phyloP scores from a whole-genome alignment of 2,797 vertebrate genomes.

The Aldrovandia affinis region DNA sequence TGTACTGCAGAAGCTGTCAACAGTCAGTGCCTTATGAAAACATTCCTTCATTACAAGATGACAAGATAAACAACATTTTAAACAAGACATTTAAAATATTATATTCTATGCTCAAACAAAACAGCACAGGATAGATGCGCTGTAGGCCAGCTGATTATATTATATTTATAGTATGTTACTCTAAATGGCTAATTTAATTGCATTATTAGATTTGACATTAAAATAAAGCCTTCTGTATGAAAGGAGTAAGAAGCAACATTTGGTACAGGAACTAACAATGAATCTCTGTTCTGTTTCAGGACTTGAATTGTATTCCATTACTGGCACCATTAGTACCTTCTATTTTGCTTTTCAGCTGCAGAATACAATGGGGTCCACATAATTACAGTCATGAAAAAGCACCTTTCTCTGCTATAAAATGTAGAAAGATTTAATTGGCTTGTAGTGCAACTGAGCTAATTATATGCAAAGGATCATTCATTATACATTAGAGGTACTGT shows the following conservation, averaged over 20 bases:
- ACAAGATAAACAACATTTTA: neutral
- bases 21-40: neutral
- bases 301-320: neutral
- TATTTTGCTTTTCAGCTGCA: neutral
- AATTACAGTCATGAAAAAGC: neutral
- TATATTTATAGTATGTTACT: neutral
- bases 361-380: neutral
- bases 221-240: neutral
- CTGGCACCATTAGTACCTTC: neutral
- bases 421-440: neutral
- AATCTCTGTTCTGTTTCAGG: neutral
- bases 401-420: neutral
- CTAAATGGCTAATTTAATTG: neutral
- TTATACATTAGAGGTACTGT: constrained; percentile 14
- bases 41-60: neutral
- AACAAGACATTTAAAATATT: neutral
- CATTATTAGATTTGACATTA: neutral
- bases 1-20: neutral
- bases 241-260: neutral
- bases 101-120: neutral
- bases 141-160: neutral
- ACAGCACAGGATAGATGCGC: neutral
- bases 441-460: neutral
- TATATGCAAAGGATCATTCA: constrained; percentile 6
- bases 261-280: neutral